A percentile compares a stretch with the other conserved stretches of the same genome.
These are phyloP conservation scores for Hesperophylax magnus DNA, from an alignment of 1,140 invertebrate species.

Conservation along the genomic window DNA sequence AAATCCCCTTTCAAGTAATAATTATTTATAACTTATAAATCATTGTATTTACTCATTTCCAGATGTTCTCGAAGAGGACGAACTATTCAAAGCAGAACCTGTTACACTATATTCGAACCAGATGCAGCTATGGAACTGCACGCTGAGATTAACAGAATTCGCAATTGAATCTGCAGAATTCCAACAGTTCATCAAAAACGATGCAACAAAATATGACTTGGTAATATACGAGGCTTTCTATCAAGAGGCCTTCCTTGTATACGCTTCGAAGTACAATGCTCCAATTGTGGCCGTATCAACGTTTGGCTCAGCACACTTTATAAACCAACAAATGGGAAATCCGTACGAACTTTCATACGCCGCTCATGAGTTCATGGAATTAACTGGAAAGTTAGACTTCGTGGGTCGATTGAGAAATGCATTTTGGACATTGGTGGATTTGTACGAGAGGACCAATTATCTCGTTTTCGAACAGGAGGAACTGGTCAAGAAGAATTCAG, in stretches of 20 bases:
- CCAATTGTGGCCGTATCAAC: conserved; percentile 70
- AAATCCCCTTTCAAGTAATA: no score
- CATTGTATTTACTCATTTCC: not conserved
- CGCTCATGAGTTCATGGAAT: conserved; percentile 65
- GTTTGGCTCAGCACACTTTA: conserved; percentile 70
- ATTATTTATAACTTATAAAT: no score
- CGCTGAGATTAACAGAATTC: conserved; percentile 66
- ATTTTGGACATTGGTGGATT: conserved; percentile 62
- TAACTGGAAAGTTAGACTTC: conserved; percentile 63
- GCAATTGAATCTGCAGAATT: conserved; percentile 68
- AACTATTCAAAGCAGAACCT: conserved; percentile 21
- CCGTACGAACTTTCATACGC: conserved; percentile 70
- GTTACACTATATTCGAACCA: conserved; percentile 6
- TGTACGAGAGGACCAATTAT: conserved; percentile 61
- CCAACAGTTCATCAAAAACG: conserved; percentile 64
- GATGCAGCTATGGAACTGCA: conserved; percentile 62
- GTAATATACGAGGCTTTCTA: conserved; percentile 72
- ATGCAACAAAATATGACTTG: conserved; percentile 68
- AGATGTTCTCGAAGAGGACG: conserved; percentile 8
- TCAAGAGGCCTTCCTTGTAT: conserved; percentile 70
- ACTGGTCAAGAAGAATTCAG: conserved; percentile 60
- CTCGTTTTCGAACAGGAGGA: conserved; percentile 53
- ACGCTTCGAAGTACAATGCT: conserved; percentile 71
- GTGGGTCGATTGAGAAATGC: conserved; percentile 63
- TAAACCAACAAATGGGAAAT: conserved; percentile 70